Conservation (phyloP, 2,888 invertebrate species). For the Callimorpha dominula region DNA sequence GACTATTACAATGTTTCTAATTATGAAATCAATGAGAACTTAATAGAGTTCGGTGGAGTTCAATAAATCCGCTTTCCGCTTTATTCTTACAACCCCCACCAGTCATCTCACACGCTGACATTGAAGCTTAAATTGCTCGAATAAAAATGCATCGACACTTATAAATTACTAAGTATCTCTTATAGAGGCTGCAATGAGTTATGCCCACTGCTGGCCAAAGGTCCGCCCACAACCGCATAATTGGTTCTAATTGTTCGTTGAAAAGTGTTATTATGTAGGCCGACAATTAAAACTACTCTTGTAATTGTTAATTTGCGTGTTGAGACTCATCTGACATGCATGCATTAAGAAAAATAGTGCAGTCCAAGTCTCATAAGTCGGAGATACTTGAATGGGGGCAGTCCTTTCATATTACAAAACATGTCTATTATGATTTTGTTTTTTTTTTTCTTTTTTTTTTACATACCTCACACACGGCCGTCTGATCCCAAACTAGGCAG, state of each 20-base stretch:
- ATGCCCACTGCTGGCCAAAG: slow-evolving; percentile 47
- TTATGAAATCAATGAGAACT: too few species aligned
- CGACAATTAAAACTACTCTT: slow-evolving; percentile 24
- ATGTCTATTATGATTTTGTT: too few species aligned
- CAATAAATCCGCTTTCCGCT: slow-evolving; percentile 29
- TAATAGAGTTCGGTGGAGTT: background rate
- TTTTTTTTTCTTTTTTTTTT: too few species aligned
- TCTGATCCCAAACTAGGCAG: too few species aligned
- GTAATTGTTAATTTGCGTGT: slow-evolving; percentile 28
- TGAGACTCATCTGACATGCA: background rate
- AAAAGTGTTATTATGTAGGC: slow-evolving; percentile 34
- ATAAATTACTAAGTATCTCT: slow-evolving; percentile 40
- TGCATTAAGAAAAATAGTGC: background rate
- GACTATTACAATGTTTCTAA: too few species aligned
- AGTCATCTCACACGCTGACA: slow-evolving; percentile 69
- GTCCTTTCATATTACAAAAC: background rate
- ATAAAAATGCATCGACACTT: slow-evolving; percentile 74
- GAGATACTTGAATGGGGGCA: background rate
- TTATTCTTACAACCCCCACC: slow-evolving; percentile 47
- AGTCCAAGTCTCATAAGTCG: background rate
- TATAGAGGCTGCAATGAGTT: slow-evolving; percentile 36
- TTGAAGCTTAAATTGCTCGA: slow-evolving; percentile 77
- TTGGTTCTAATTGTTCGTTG: slow-evolving; percentile 43
- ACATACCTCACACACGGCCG: too few species aligned
- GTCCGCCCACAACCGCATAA: slow-evolving; percentile 39